Conservation (phyloP, 1,140 invertebrate genomes). For the Polypedilum vanderplanki region DNA sequence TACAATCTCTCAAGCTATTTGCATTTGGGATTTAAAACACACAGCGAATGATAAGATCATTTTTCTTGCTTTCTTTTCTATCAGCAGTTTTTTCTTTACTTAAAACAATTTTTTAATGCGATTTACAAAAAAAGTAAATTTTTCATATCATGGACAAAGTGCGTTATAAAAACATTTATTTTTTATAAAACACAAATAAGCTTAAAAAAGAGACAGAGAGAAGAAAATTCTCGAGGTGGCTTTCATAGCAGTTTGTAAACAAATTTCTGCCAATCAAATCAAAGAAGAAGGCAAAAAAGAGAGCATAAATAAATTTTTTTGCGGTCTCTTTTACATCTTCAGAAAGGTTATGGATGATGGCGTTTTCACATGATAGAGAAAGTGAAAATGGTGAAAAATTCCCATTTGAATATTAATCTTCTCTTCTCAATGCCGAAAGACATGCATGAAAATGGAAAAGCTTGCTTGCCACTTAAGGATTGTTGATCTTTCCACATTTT, state of each 20-base stretch:
- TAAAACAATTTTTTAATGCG: no score
- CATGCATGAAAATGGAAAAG: not conserved
- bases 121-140: no score
- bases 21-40: slow-evolving; percentile 4
- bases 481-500: slow-evolving; percentile 9
- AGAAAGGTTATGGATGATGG: not conserved
- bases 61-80: not conserved
- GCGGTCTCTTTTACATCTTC: no score
- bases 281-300: no score
- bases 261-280: no score
- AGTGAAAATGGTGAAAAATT: not conserved
- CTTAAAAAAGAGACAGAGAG: no score
- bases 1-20: not conserved
- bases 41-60: slow-evolving; percentile 10
- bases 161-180: no score
- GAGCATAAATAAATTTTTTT: no score
- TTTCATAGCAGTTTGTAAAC: no score
- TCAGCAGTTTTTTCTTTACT: not conserved
- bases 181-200: no score
- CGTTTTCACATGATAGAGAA: not conserved
- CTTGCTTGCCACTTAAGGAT: not conserved
- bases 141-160: no score
- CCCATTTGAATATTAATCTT: slow-evolving; percentile 18
- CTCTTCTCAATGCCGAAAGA: not conserved
- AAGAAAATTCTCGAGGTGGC: no score